Base-by-base conservation (phyloP, 2,113 vertebrate species). In the Pristiophorus japonicus region DNA sequence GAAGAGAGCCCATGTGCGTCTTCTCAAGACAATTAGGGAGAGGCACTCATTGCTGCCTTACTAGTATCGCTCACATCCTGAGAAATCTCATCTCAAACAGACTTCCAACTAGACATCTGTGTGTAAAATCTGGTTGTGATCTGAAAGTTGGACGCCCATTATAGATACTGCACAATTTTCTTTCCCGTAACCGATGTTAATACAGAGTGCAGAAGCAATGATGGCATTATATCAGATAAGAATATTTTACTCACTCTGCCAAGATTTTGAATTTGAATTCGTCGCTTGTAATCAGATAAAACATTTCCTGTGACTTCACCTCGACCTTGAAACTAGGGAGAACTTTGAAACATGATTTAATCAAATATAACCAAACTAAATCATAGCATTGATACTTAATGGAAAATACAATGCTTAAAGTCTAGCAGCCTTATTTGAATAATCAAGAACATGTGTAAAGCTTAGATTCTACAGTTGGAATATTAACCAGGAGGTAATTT, bases 331-430 rank as follows among this genome's bases (percentile, higher is more conserved):
- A 94, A 51, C 93, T 94, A 8, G 93, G 93, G 24, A 94, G 66
- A 70, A 94, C 93, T 94, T 73, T 73, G 93, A 94, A 94, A 94
- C 10, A 63, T 38, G 7, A 22, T 91, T 91, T n/a, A 30, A 27
- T 94, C 22, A 94, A 94, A 94, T 0, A 94, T 27, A 47, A 30
- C 20, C 30, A 24, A 55, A 6, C 1, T 34, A 4, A 62, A 62
- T 34, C 8, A 18, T 16, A 34, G 51, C 51, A 59, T 11, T 30
- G 1, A 22, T 27, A 73, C 30, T 34, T 16, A 81, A 42, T 62
- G 87, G 51, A n/a, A 55, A 14, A 30, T 0, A 16, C 11, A 59
- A 5, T n/a, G 3, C 51, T 55, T 34, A 18, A 30, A 1, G 38
- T 70, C 7, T 70, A 73, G 30, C 34, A 78, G 10, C 3, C 10